Evolutionary conservation across 2,797 vertebrate species (phyloP), one percentile per base, ranked within the genome.

Genomic region (Helicolenus hilgendorfi): DNA sequence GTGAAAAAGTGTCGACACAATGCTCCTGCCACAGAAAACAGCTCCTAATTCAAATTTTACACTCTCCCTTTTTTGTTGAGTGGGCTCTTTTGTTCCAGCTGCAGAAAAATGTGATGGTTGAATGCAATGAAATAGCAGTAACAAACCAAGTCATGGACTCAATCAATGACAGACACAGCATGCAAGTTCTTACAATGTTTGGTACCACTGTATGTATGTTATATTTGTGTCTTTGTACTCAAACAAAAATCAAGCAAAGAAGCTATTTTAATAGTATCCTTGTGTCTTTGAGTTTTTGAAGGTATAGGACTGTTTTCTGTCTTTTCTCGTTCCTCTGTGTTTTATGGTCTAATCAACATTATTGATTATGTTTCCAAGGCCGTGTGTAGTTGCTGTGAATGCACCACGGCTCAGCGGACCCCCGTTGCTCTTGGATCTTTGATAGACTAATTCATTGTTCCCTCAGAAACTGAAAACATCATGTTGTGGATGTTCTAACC

Each of bases 351-450:
- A 81, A 89, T 92, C 77, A 89, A 68, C 83, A 55, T 74, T 78
- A 92, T 89, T 85, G 91, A 94, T 92, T 65, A 41, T 26, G 82
- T 86, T 72, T 88, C 70, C 33, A 18, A 67, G 73, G 85, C 73
- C 7, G 2, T 14, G 70, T 63, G 45, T 24, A 18, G 35, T 5
- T 10, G 22, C 49, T 27, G 26, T 65, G 74, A 86, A 72, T 56
- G 56, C 72, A 56, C 55, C 65, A 22, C 69, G 15, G 18, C 22
- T 81, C 64, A 67, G 13, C 22, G 14, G 58, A 76, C 13, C 2
- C 14, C 14, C 14, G 38, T 41, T 41, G 38, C 5, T 41, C 14
- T 41, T 41, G 13, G 29, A 15, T 60, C 71, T 79, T 15, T 67
- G 27, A 72, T 4, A 10, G 62, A 41, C 26, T 9, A 33, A 56